Evolutionary conservation across 2,797 vertebrate genomes (phyloP), one percentile per base, ranked within the genome.

Genomic region (Petrocephalus sullivani): DNA sequence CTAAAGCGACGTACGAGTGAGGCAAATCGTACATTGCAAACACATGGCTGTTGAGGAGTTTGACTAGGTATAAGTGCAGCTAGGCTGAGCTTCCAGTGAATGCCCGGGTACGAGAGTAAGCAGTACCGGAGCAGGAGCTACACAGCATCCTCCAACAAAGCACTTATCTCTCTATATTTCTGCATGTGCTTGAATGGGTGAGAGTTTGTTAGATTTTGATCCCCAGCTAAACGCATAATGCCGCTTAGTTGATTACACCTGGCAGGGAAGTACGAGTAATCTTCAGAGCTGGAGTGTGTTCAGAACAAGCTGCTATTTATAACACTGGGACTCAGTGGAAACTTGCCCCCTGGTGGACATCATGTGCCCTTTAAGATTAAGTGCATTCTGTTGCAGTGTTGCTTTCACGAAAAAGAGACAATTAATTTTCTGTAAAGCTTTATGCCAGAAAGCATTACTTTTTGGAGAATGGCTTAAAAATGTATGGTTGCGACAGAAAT

Each of bases 241-340:
- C 89, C 84, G 49, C 90, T 93, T 92, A 90, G 88, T 90, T 94
- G 92, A 92, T 93, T 91, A 89, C 88, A 89, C 87, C 90, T 92
- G 90, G 89, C 91, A 91, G 90, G 91, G 91, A 91, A 90, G 87
- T 58, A 9, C 51, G 7, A 93, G 89, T 95, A 95, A 95, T 94
- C 94, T 56, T 90, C 91, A 87, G 89, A 58, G 87, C 88, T 89
- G 46, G 41, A 67, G 85, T 33, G 81, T 81, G 83, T 89, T 88
- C 87, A 87, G 88, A 56, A 53, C 89, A 10, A 21, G 56, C 60
- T 54, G 60, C 88, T 90, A 91, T 90, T 88, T 89, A 89, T 89
- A 90, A 60, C 75, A 23, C 60, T 58, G 23, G 82, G 75, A 87
- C 85, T 87, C 90, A 87, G 61, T 85, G 57, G 33, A 86, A 51